These are phyloP conservation scores for Liposcelis brunnea DNA, from an alignment of 2,888 invertebrate species.

Conservation along the genomic window DNA sequence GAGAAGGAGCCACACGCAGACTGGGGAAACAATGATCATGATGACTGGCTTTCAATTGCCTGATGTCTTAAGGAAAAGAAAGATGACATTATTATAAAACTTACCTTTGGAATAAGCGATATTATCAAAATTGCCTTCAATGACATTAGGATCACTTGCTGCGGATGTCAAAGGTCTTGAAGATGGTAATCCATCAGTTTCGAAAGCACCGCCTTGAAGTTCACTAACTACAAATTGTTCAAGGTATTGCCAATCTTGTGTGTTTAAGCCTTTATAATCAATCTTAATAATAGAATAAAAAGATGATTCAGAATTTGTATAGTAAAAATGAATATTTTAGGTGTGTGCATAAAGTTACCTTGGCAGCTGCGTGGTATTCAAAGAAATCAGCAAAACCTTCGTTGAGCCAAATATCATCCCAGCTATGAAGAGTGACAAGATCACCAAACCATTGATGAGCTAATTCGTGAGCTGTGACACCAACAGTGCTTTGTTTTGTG, in stretches of 20 bases:
- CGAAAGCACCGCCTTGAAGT: conserved; percentile 7
- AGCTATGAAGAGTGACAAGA: conserved; percentile 16
- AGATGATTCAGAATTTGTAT: too few relatives aligned
- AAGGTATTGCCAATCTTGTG: not conserved
- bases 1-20: too few relatives aligned
- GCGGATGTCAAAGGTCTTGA: conserved; percentile 8
- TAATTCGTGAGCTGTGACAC: conserved; percentile 28
- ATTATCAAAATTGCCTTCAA: conserved; percentile 12
- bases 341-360: conserved; percentile 8
- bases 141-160: not conserved
- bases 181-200: not conserved
- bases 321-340: not conserved
- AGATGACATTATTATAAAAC: not conserved
- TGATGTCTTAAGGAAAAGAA: too few relatives aligned
- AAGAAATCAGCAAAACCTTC: conserved; percentile 30
- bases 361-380: conserved; percentile 23
- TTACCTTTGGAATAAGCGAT: conserved; percentile 13
- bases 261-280: not conserved
- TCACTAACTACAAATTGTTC: conserved; percentile 5
- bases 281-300: not conserved
- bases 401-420: conserved; percentile 19
- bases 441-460: conserved; percentile 28
- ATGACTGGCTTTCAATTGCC: too few relatives aligned
- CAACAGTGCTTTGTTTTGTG: conserved; percentile 21
- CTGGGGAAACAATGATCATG: too few relatives aligned